Percentiles rank a stretch among this genome's conserved stretches.
These are phyloP conservation scores for Octodon degus DNA, from an alignment of 2,113 vertebrate genomes.

Conservation along the genomic window DNA sequence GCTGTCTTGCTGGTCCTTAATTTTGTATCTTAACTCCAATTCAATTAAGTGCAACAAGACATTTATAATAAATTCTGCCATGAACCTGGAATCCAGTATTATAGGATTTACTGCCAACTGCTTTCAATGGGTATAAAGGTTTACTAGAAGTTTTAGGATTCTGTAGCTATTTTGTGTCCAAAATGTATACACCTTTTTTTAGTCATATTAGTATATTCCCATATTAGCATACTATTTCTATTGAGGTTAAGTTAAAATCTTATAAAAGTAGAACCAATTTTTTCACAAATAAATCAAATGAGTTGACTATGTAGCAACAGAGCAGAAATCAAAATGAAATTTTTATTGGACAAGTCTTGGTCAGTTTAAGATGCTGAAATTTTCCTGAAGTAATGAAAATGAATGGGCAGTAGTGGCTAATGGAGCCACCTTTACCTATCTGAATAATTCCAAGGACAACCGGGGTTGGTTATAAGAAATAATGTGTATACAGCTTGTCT, in stretches of 20 bases:
- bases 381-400: neutral
- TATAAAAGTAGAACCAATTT: neutral
- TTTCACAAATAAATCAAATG: neutral
- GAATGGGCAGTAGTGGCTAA: accelerated
- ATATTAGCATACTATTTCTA: neutral
- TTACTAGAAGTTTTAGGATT: neutral
- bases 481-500: neutral
- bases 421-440: neutral
- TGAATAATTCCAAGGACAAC: neutral
- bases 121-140: neutral
- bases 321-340: neutral
- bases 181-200: neutral
- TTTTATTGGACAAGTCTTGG: neutral
- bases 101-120: neutral
- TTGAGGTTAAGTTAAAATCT: neutral
- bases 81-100: conserved; percentile 1
- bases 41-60: neutral
- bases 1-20: too few species aligned
- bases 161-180: neutral
- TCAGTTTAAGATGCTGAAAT: neutral
- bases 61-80: neutral
- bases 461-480: neutral
- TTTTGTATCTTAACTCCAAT: neutral
- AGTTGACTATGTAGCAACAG: neutral
- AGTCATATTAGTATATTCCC: neutral